These are phyloP conservation scores for Setipinna tenuifilis DNA, from an alignment of 2,797 vertebrate species.

Conservation along the genomic window DNA sequence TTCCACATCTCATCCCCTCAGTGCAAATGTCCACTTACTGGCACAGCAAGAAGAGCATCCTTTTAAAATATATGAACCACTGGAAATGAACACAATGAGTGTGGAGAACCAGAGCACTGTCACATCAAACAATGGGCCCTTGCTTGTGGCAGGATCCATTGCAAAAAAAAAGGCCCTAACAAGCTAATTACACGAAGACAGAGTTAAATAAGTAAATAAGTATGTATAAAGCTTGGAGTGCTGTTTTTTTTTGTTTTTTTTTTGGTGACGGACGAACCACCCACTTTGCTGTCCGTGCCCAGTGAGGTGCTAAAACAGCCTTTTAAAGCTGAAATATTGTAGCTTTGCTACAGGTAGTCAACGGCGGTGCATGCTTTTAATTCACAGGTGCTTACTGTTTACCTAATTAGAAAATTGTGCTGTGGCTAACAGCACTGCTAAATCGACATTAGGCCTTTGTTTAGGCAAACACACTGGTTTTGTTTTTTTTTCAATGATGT, in stretches of 20 bases:
- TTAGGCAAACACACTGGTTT: background rate
- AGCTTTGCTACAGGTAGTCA: background rate
- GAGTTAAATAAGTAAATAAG: background rate
- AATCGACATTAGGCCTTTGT: too few species aligned
- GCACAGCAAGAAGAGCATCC: background rate
- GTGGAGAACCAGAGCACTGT: background rate
- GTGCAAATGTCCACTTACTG: background rate
- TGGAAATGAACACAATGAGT: background rate
- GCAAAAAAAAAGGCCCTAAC: background rate
- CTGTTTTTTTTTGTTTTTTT: background rate
- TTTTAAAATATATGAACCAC: background rate
- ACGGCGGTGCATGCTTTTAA: too few species aligned
- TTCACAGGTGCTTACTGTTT: constrained; percentile 12
- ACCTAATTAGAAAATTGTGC: background rate
- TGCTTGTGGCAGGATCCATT: background rate
- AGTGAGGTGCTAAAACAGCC: background rate
- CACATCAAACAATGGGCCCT: background rate
- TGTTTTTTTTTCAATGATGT: background rate
- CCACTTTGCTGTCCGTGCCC: background rate
- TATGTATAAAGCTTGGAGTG: background rate
- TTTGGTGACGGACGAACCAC: background rate
- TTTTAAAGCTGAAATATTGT: background rate
- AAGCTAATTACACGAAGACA: background rate
- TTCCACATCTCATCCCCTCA: background rate
- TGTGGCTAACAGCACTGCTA: background rate